Evolutionary conservation across 2,797 vertebrate species (phyloP).

Genomic region (Lophotriccus pileatus): DNA sequence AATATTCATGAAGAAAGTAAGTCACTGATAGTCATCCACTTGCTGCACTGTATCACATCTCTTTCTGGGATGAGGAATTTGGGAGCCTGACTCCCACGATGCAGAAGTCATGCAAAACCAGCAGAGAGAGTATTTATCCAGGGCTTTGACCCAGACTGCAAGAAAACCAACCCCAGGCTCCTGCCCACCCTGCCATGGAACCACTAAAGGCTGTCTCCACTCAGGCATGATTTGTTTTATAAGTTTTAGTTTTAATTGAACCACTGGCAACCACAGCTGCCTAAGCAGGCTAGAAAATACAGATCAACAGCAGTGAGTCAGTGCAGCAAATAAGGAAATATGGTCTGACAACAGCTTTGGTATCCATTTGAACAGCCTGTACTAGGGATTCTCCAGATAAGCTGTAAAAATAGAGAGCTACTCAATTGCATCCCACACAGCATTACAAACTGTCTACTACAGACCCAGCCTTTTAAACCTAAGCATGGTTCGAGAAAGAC

Average conservation of each 20-base stretch:
- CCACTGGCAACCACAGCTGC: not conserved
- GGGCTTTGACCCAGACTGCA: not conserved
- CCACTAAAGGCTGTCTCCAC: not conserved
- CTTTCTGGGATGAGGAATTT: not conserved
- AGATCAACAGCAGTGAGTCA: not conserved
- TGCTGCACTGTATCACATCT: not conserved
- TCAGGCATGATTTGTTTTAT: not conserved
- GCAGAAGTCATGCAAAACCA: not conserved
- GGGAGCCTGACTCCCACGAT: rapidly evolving
- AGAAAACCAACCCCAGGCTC: not conserved
- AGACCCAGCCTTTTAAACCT: not conserved
- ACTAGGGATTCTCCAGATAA: constrained; percentile 37
- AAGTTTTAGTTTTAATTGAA: not conserved
- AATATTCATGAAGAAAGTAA: not conserved
- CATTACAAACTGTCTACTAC: constrained; percentile 15
- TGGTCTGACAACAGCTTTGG: not conserved
- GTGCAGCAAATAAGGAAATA: not conserved
- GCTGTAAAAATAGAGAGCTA: constrained; percentile 17
- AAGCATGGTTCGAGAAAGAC: constrained; percentile 13
- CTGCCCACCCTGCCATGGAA: not conserved
- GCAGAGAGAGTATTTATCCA: not conserved
- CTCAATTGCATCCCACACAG: constrained; percentile 2
- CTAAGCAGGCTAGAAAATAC: not conserved
- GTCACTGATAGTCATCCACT: not conserved
- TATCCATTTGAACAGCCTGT: constrained; percentile 64